Conservation (phyloP, 2,797 vertebrate species). For the Acridotheres tristis region DNA sequence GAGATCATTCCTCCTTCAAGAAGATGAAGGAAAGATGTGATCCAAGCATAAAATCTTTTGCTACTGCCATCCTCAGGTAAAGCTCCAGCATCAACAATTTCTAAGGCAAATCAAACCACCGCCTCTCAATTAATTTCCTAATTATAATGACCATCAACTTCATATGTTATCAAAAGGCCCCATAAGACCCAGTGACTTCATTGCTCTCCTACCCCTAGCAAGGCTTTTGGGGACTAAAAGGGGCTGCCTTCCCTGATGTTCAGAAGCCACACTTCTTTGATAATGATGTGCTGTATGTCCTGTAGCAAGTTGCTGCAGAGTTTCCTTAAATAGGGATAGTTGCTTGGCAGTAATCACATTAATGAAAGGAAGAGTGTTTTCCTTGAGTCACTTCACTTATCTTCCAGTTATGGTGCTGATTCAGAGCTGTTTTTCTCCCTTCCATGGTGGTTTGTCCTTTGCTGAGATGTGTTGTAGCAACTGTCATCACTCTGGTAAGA, state of each 20-base stretch:
- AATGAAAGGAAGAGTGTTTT: not conserved
- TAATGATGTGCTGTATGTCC: not conserved
- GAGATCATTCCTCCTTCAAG: not conserved
- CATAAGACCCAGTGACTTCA: not conserved
- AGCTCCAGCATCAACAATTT: not conserved
- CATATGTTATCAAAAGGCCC: not conserved
- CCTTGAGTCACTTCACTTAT: not conserved
- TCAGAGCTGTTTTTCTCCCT: constrained; percentile 29
- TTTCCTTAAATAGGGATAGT: not conserved
- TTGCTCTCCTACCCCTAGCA: not conserved
- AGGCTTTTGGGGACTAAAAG: not conserved
- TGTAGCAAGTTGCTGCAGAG: not conserved
- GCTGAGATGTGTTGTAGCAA: not conserved
- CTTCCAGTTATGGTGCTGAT: not conserved
- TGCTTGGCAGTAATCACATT: not conserved
- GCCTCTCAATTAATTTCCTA: not conserved
- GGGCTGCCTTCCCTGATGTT: not conserved
- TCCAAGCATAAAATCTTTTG: not conserved
- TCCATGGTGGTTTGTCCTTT: not conserved
- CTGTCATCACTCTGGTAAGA: not conserved
- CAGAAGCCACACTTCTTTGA: not conserved
- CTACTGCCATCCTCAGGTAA: not conserved
- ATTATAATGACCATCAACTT: not conserved
- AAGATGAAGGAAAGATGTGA: not conserved
- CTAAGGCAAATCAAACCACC: not conserved